These are phyloP conservation scores for Orientallactaga sibirica DNA, from an alignment of 2,797 vertebrate genomes.

Conservation along the genomic window DNA sequence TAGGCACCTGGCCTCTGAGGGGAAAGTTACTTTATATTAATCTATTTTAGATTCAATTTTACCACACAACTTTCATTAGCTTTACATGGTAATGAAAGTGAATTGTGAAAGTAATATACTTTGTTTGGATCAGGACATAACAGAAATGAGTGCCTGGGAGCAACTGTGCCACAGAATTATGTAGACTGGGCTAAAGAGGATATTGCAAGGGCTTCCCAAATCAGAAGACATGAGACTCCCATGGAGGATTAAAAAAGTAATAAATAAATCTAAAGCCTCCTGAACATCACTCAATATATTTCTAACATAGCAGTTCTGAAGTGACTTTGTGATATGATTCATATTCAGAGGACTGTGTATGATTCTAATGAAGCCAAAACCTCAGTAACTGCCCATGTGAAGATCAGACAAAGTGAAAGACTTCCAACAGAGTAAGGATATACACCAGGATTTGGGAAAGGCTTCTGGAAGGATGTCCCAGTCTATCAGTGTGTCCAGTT, in stretches of 20 bases:
- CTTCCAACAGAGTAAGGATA: neutral
- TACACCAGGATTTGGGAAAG: neutral
- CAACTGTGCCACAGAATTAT: neutral
- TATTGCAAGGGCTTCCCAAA: neutral
- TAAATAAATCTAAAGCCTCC: neutral
- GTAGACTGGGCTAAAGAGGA: neutral
- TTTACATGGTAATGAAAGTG: neutral
- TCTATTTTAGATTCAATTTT: neutral
- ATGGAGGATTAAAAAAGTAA: neutral
- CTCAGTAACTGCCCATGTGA: neutral
- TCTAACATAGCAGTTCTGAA: neutral
- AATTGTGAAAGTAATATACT: neutral
- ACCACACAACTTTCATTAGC: neutral
- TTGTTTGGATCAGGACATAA: neutral
- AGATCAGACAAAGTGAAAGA: neutral
- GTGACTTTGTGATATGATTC: neutral
- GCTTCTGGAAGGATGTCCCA: too few species aligned
- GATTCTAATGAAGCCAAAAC: neutral
- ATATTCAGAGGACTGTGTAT: neutral
- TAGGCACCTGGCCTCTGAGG: neutral
- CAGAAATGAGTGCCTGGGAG: neutral
- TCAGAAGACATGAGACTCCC: neutral
- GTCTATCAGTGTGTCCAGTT: neutral
- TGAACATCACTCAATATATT: neutral
- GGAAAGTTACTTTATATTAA: neutral